phyloP scores from a whole-genome alignment of 2,797 vertebrate species.

The Thripadectes ignobilis region DNA sequence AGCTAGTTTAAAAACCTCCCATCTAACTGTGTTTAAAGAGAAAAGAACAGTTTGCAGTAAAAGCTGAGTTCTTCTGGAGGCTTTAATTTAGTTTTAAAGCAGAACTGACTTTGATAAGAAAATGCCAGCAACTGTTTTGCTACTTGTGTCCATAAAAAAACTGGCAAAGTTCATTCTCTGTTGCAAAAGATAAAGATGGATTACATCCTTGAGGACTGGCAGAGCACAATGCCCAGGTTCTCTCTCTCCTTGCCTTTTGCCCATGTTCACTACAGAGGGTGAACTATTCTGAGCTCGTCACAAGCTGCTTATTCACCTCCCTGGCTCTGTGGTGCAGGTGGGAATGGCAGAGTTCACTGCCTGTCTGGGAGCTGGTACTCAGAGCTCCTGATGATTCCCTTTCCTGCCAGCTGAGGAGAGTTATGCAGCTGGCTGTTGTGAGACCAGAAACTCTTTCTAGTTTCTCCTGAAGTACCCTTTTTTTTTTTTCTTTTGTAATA shows the following conservation, averaged over 20 bases:
- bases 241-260: background rate
- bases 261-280: background rate
- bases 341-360: background rate
- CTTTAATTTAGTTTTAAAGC: background rate
- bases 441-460: background rate
- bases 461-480: background rate
- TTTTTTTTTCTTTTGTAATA: background rate
- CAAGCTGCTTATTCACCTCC: background rate
- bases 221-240: fast-evolving
- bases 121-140: background rate
- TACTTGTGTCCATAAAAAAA: background rate
- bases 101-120: background rate
- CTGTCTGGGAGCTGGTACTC: background rate
- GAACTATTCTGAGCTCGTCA: background rate
- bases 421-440: background rate
- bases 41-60: background rate
- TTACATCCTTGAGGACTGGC: background rate
- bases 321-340: background rate
- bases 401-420: fast-evolving
- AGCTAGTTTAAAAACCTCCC: background rate
- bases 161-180: background rate
- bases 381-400: background rate
- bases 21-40: background rate
- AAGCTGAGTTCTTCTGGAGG: background rate
- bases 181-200: background rate